phyloP scores from a whole-genome alignment of 2,888 invertebrate species.

The Amblyteles armatorius region DNA sequence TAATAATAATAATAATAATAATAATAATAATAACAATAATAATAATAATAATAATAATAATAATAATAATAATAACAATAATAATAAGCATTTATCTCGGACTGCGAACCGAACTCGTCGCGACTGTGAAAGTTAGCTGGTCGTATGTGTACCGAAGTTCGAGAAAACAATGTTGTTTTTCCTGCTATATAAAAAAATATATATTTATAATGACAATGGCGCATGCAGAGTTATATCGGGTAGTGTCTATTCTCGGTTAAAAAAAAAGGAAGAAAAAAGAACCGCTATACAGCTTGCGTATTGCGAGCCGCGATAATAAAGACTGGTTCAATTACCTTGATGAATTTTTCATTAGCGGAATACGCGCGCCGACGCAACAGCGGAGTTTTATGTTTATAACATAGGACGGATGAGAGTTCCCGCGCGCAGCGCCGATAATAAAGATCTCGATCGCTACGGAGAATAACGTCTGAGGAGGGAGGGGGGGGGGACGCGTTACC shows the following conservation, averaged over 20 bases:
- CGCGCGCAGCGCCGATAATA: constrained; percentile 68
- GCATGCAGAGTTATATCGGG: not conserved
- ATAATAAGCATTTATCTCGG: not conserved
- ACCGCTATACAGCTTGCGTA: constrained; percentile 3
- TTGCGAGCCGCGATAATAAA: constrained; percentile 70
- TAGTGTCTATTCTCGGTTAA: not conserved
- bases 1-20: not conserved
- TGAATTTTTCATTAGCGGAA: constrained; percentile 78
- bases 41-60: not conserved
- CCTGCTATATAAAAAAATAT: not conserved
- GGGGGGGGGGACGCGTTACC: constrained; percentile 49
- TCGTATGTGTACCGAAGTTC: constrained; percentile 11
- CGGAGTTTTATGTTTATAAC: constrained; percentile 73
- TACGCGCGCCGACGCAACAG: constrained; percentile 29
- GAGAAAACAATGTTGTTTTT: not conserved
- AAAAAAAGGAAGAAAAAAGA: not conserved
- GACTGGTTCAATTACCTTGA: constrained; percentile 76
- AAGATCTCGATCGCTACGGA: constrained; percentile 71
- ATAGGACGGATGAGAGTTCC: constrained; percentile 46
- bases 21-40: not conserved
- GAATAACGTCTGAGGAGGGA: not conserved
- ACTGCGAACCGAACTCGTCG: not conserved
- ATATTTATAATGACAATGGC: not conserved
- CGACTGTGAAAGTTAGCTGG: constrained; percentile 9
- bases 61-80: not conserved